Percentiles rank a stretch among this genome's conserved stretches.
Evolutionary conservation across 2,113 vertebrate species (phyloP).

Genomic region (Cnemophilus loriae): DNA sequence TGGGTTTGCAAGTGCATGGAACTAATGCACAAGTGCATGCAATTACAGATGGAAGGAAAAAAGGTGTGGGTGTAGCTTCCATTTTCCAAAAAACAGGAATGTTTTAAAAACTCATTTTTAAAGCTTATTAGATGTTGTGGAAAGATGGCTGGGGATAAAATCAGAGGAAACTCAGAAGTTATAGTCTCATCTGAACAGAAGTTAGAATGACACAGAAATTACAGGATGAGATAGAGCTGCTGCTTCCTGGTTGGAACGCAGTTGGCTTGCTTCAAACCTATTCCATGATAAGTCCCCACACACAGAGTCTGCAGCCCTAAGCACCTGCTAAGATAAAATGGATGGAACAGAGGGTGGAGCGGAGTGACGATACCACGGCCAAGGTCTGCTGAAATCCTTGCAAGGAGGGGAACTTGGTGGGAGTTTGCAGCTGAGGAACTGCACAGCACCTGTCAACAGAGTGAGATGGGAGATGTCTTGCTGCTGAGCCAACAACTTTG

Average conservation of each 20-base stretch:
- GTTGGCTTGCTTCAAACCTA: neutral
- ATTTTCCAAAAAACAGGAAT: neutral
- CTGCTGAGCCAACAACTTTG: neutral
- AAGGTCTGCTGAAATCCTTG: neutral
- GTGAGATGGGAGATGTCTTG: neutral
- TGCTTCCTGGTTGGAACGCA: neutral
- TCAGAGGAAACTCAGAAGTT: neutral
- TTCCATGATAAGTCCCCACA: neutral
- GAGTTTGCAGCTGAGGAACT: neutral
- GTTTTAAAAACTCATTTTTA: neutral
- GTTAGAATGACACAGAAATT: too few relatives aligned
- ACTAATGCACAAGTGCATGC: neutral
- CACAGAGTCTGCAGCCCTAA: neutral
- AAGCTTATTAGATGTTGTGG: neutral
- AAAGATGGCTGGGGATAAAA: neutral
- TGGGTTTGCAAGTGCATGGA: neutral
- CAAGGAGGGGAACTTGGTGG: neutral
- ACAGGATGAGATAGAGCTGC: neutral
- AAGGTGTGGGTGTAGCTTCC: neutral
- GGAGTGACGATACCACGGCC: fast-evolving
- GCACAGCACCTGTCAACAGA: neutral
- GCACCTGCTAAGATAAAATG: neutral
- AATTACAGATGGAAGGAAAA: neutral
- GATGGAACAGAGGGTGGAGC: neutral
- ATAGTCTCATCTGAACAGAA: neutral